Evolutionary conservation across 2,888 invertebrate genomes (phyloP).

Genomic region (Scaptomyza reducta): DNA sequence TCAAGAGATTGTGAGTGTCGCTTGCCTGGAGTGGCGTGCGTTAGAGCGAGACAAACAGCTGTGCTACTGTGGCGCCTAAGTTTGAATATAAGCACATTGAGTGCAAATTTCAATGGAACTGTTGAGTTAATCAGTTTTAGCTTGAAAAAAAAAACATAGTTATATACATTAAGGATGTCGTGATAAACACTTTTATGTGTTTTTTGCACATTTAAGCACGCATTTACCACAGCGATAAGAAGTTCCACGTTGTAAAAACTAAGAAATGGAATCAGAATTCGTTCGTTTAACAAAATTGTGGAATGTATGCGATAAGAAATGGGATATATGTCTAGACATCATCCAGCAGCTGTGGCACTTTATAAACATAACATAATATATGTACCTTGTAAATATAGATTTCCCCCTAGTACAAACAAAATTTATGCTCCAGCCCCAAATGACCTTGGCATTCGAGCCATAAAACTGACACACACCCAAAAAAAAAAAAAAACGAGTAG

Average conservation of each 20-base stretch:
- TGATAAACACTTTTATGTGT: constrained; percentile 2
- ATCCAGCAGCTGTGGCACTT: constrained; percentile 9
- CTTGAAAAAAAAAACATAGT: neutral
- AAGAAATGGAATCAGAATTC: neutral
- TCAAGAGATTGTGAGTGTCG: constrained; percentile 14
- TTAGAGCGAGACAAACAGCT: constrained; percentile 32
- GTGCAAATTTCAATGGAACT: neutral
- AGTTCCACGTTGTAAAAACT: neutral
- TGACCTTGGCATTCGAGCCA: constrained; percentile 66
- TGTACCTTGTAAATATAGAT: neutral
- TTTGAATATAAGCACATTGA: constrained; percentile 7
- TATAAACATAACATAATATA: constrained; percentile 1
- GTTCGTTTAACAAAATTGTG: neutral
- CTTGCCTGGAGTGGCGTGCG: constrained; percentile 29
- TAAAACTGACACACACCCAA: constrained; percentile 38
- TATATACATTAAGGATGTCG: neutral
- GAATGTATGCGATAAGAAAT: neutral
- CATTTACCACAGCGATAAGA: constrained; percentile 1
- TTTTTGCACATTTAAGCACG: no score
- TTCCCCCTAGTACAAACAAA: constrained; percentile 9
- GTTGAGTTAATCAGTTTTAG: neutral
- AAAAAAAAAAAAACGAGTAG: no score
- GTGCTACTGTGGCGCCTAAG: constrained; percentile 24
- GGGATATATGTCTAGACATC: neutral
- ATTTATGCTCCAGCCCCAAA: constrained; percentile 41